Conservation (phyloP, 2,888 invertebrate genomes). For the Endotricha flammealis region DNA sequence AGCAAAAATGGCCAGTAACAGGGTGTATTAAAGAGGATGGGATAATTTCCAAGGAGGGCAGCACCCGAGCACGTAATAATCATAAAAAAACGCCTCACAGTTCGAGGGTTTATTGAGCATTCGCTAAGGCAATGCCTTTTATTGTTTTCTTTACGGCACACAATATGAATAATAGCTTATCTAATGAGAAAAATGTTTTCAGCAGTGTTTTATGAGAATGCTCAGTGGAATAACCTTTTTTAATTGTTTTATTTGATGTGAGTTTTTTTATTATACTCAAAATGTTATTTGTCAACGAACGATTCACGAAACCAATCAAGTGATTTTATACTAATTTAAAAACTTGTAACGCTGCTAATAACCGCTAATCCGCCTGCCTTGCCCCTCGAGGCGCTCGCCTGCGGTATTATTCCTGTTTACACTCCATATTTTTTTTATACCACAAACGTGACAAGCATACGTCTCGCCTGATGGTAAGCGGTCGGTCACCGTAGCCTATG, state of each 20-base stretch:
- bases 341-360: too few relatives aligned
- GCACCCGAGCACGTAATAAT: conserved; percentile 33
- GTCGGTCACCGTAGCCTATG: too few relatives aligned
- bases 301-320: too few relatives aligned
- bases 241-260: background rate
- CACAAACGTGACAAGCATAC: too few relatives aligned
- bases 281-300: too few relatives aligned
- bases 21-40: conserved; percentile 32
- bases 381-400: too few relatives aligned
- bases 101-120: conserved; percentile 27
- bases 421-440: too few relatives aligned
- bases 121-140: conserved; percentile 24
- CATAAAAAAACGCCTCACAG: conserved; percentile 31
- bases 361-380: too few relatives aligned
- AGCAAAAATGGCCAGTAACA: conserved; percentile 25
- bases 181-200: background rate
- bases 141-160: conserved; percentile 23
- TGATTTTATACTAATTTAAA: too few relatives aligned
- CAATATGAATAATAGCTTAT: background rate
- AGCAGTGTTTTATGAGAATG: background rate
- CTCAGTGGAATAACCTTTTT: background rate
- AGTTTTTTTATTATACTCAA: too few relatives aligned
- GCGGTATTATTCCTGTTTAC: too few relatives aligned
- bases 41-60: conserved; percentile 33
- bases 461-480: too few relatives aligned